Percentiles rank a stretch among this genome's conserved stretches.
Conservation (phyloP, 2,888 invertebrate genomes). For the Limenitis camilla region DNA sequence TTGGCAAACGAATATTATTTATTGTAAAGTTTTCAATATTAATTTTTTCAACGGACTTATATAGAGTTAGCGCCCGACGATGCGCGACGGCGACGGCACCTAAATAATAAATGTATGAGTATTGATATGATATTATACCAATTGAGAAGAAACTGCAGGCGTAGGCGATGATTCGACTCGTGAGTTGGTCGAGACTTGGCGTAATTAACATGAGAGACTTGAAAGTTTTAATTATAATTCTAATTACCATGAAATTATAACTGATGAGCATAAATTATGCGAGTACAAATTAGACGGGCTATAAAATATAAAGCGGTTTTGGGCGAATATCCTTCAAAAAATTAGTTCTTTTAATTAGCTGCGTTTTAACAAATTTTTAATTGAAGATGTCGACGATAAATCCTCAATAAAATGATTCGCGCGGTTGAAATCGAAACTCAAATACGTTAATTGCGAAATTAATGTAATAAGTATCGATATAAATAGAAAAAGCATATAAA, state of each 20-base stretch:
- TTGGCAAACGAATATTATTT: conserved; percentile 37
- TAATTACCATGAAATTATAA: conserved; percentile 12
- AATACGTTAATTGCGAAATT: background rate
- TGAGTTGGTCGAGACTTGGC: background rate
- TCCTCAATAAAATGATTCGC: background rate
- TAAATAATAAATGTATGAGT: background rate
- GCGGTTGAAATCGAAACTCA: background rate
- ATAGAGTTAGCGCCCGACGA: conserved; percentile 17
- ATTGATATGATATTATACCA: background rate
- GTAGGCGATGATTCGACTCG: background rate
- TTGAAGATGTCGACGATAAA: background rate
- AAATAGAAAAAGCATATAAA: background rate
- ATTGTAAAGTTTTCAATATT: conserved; percentile 34
- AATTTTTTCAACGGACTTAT: conserved; percentile 23
- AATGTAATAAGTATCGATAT: background rate
- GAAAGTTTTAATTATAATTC: conserved; percentile 13
- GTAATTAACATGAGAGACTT: conserved; percentile 5
- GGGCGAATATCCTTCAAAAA: background rate
- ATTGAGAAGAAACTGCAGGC: background rate
- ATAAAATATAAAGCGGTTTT: conserved; percentile 4
- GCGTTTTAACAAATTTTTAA: background rate
- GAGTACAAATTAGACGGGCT: conserved; percentile 6
- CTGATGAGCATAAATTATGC: conserved; percentile 9
- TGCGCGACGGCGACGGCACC: conserved; percentile 6
- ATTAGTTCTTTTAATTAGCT: background rate